Percentiles rank a stretch among this genome's conserved stretches.
phyloP scores from a whole-genome alignment of 2,888 invertebrate genomes.

The Drosophila quinaria region DNA sequence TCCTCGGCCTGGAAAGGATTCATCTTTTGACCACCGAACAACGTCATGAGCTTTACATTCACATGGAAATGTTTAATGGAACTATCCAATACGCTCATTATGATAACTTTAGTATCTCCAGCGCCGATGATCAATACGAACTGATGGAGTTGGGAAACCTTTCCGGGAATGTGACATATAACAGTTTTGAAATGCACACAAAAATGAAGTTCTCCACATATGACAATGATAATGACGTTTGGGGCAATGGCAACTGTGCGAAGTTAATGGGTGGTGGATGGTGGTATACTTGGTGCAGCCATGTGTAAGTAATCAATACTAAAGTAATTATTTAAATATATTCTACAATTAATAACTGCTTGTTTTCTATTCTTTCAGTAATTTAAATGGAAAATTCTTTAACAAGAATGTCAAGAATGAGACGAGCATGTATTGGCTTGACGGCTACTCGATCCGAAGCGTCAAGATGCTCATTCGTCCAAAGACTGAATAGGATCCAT shows the following conservation, averaged over 20 bases:
- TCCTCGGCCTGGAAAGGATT: conserved; percentile 15
- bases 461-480: conserved; percentile 19
- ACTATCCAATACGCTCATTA: not conserved
- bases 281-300: too few species aligned
- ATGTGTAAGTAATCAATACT: too few species aligned
- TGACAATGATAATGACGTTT: too few species aligned
- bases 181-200: too few species aligned
- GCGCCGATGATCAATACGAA: not conserved
- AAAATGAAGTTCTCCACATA: too few species aligned
- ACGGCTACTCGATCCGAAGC: not conserved
- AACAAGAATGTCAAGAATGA: not conserved
- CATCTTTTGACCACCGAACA: not conserved
- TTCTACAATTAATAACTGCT: not conserved
- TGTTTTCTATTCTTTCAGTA: not conserved
- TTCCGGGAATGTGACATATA: not conserved
- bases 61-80: not conserved
- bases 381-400: not conserved
- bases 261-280: too few species aligned
- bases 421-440: too few species aligned
- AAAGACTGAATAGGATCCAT: too few species aligned
- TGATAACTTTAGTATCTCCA: conserved; percentile 1
- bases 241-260: too few species aligned
- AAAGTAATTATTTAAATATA: too few species aligned
- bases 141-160: not conserved
- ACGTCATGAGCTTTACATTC: conserved; percentile 6